Percentiles rank a stretch among this genome's conserved stretches.
Conservation (phyloP, 1,140 invertebrate genomes). For the Carcinoscorpius rotundicauda region DNA sequence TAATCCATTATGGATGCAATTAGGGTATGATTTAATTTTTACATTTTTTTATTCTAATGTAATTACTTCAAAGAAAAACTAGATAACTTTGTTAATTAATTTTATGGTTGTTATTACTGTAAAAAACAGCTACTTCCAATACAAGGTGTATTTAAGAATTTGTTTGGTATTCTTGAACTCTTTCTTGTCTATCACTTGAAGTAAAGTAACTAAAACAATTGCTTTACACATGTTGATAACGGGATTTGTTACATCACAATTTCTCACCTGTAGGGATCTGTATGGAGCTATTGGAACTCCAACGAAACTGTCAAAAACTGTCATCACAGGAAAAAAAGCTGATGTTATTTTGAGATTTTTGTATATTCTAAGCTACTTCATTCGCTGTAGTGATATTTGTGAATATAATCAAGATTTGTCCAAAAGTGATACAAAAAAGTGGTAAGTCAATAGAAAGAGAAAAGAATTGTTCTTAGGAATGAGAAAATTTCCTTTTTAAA, state of each 20-base stretch:
- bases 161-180: not conserved
- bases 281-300: conserved; percentile 69
- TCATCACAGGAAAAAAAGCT: conserved; percentile 52
- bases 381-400: conserved; percentile 57
- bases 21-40: conserved; percentile 38
- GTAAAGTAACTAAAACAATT: conserved; percentile 7
- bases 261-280: conserved; percentile 42
- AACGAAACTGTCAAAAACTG: conserved; percentile 55
- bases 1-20: conserved; percentile 74
- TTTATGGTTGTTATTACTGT: too few relatives aligned
- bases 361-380: conserved; percentile 62
- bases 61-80: not conserved
- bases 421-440: too few relatives aligned
- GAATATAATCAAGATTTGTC: conserved; percentile 23
- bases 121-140: not conserved
- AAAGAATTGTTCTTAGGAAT: too few relatives aligned
- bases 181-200: not conserved
- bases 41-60: not conserved
- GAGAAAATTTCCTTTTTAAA: too few relatives aligned
- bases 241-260: too few relatives aligned
- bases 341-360: conserved; percentile 45
- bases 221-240: too few relatives aligned
- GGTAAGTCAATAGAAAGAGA: too few relatives aligned
- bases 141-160: conserved; percentile 1
- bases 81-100: too few relatives aligned